A percentile compares a stretch with the other conserved stretches of the same genome.
These are phyloP conservation scores for Andrena dorsata DNA, from an alignment of 2,888 invertebrate genomes.

Conservation along the genomic window DNA sequence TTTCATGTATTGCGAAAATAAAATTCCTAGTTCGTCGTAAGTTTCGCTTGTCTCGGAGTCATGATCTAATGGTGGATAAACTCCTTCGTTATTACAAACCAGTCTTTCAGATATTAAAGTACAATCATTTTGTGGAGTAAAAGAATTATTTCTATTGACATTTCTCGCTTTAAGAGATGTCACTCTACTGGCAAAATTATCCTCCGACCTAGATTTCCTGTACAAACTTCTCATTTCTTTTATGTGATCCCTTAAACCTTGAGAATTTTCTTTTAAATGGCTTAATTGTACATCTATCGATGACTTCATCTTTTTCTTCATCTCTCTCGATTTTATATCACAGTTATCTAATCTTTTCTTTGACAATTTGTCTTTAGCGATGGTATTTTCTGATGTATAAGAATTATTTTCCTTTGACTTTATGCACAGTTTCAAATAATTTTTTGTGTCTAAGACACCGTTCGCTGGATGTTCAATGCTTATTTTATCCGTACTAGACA, in stretches of 20 bases:
- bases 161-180: background rate
- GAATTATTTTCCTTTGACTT: background rate
- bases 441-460: background rate
- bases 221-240: background rate
- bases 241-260: background rate
- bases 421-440: background rate
- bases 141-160: background rate
- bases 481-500: background rate
- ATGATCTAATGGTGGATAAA: background rate
- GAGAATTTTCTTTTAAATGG: slow-evolving; percentile 1
- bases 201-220: slow-evolving; percentile 28
- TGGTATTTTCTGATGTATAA: background rate
- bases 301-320: slow-evolving; percentile 24
- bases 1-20: slow-evolving; percentile 71
- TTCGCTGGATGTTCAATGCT: background rate
- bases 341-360: background rate
- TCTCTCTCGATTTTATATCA: background rate
- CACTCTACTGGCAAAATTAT: background rate
- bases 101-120: background rate
- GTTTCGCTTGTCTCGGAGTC: slow-evolving; percentile 52
- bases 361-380: background rate
- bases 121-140: background rate
- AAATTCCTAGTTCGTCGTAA: slow-evolving; percentile 71
- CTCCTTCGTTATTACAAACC: background rate
- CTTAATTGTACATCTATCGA: slow-evolving; percentile 19